Evolutionary conservation across 1,140 invertebrate species (phyloP).

Genomic region (Glossosoma conforme): DNA sequence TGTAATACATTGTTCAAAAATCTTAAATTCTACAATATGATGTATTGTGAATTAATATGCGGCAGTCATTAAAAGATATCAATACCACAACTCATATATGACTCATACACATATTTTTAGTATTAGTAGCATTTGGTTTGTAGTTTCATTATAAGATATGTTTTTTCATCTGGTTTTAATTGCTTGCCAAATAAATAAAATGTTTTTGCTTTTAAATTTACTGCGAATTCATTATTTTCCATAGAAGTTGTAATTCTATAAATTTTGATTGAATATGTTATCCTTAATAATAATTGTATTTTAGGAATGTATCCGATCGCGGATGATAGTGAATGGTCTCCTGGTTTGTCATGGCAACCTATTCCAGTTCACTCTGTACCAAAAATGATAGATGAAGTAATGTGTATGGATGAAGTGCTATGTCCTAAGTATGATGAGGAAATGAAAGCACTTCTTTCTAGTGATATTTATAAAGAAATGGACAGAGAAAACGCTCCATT

Average conservation of each 20-base stretch:
- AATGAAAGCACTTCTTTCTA: constrained; percentile 50
- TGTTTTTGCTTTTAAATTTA: not conserved
- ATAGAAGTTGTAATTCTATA: not conserved
- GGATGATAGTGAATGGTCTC: constrained; percentile 62
- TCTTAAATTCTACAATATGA: not conserved
- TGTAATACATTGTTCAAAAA: not conserved
- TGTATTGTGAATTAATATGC: not conserved
- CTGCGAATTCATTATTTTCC: not conserved
- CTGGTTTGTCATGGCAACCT: constrained; percentile 75
- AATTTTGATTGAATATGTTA: constrained; percentile 2
- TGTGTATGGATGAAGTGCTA: constrained; percentile 59
- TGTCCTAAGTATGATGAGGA: constrained; percentile 63
- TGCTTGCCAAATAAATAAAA: not conserved
- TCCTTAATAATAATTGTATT: constrained; percentile 29
- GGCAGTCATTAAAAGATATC: not conserved
- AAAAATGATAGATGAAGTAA: constrained; percentile 59
- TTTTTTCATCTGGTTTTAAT: not conserved
- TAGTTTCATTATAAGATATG: constrained; percentile 10
- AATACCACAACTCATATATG: not conserved
- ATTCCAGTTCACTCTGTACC: constrained; percentile 81
- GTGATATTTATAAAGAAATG: constrained; percentile 54
- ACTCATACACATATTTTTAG: not conserved
- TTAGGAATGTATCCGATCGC: constrained; percentile 61
- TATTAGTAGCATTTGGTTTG: not conserved
- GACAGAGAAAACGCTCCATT: constrained; percentile 57